Evolutionary conservation across 2,113 vertebrate genomes (phyloP), one percentile per base, ranked within the genome.

Genomic region (Rostratula benghalensis): DNA sequence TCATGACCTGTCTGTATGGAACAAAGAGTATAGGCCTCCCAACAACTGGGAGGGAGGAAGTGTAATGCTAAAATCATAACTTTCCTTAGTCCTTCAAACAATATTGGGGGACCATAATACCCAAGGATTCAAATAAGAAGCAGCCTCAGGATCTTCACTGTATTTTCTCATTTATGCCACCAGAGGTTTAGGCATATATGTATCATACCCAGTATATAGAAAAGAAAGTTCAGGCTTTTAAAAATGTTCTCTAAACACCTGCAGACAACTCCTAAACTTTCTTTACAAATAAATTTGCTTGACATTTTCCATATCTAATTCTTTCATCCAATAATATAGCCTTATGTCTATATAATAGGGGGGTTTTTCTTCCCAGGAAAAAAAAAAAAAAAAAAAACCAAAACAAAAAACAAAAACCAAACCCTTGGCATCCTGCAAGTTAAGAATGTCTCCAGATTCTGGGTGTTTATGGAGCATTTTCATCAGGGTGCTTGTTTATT

Each of bases 401-500:
- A 43, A 43, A 43, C 11, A 45, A 45, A 45, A 45, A 45, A 45
- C 14, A 45, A 15, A 15, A 16, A 45, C 14, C 14, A 45, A n/a
- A n/a, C n/a, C n/a, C 28, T 87, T 97, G 97, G 81, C 95, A 90
- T 83, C 77, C 63, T 94, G 54, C 63, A 94, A 85, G 59, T 83
- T 92, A 92, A 96, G 89, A 97, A 92, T 68, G 23, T 91, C 69
- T 95, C 78, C 95, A 96, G 96, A 96, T 95, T 97, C 93, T 96
- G 92, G 93, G 87, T 87, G 90, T 97, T 97, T 97, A 83, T 93
- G 94, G 78, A 97, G 85, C 28, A 27, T 94, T 97, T 96, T 75
- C 89, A 96, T 95, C 48, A 92, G 93, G 95, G 93, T 95, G 84
- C 67, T 92, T 98, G 93, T 98, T 98, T 98, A 96, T 92, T 89